Evolutionary conservation across 1,140 invertebrate species (phyloP), one percentile per base, ranked within the genome.

Genomic region (Zaprionus davidi): DNA sequence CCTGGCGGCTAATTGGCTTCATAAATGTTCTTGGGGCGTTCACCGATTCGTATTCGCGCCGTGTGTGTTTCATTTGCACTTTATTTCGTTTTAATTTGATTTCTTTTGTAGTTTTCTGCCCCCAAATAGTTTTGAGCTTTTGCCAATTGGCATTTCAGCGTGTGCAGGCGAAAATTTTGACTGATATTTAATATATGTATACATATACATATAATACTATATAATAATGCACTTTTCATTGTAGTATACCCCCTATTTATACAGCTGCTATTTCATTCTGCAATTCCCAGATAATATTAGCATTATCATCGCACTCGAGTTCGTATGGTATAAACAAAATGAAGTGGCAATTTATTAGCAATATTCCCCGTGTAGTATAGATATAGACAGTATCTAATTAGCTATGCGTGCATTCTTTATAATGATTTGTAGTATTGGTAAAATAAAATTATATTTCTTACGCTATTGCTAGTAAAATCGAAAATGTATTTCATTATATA

Each of bases 91-190:
- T 44, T 5, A 36, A 36, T n/a, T 31, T 31, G 6, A 31, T 31
- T 31, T 31, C 7, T 31, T 46, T 20, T 20, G 41, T 7, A 17
- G 17, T 46, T 46, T 46, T 46, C 38, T 41, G 15, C 46, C 12
- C 56, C 31, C 38, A 44, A 59, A 71, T 55, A 65, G 49, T 60
- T 51, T 76, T 83, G 81, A 65, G 31, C 1, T 13, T 22, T 24
- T 60, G 81, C 81, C 81, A 83, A 84, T 69, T 84, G 81, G 71
- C 81, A 70, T 84, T 76, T 83, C 66, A 80, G 31, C 67, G 26
- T 4, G 60, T 56, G 24, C 51, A 51, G 77, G 59, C 81, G 55
- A 46, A 51, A 51, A 12, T 24, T 51, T 51, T 20, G 20, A 20
- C 20, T 12, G 46, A 11, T 44, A 77, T 68, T 26, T 26, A 26